Evolutionary conservation across 2,797 vertebrate species (phyloP), one percentile per base, ranked within the genome.

Genomic region (Eulemur mongoz): DNA sequence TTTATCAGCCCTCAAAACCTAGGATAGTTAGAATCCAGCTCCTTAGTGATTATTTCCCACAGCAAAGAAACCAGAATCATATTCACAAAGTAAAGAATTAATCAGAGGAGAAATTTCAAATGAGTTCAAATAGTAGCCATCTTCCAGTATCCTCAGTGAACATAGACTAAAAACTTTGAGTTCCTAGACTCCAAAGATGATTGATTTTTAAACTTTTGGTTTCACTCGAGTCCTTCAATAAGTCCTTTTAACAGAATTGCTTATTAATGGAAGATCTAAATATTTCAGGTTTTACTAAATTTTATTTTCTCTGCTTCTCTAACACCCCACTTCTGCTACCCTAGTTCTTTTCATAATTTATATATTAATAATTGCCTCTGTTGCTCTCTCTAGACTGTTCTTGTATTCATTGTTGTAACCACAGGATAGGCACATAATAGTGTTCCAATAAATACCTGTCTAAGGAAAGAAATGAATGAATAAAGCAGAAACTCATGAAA

Each of bases 1-100:
- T 85, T 78, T 54, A 45, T 30, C 7, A 85, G 20, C 9, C 43
- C 45, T 95, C 52, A 89, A 54, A 92, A 52, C 38, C 38, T 65
- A 76, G 20, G 7, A 40, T 45, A 73, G 88, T 88, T 81, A 90
- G 20, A 93, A 88, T 78, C n/a, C 13, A 72, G 0, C 14, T 96
- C 20, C 57, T 69, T 88, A 59, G 69, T 32, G 59, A 91, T 72
- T 92, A 85, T 82, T 65, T 59, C 23, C 52, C 50, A 94, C 84
- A 57, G 27, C 32, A 95, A 84, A 89, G 15, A 92, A 76, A 40
- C 22, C 15, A 73, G 43, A 76, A 76, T 87, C 43, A 35, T n/a
- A 61, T 81, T 97, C 27, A 65, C 54, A 80, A 69, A 54, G 30
- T 90, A 17, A 86, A 95, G 9, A 94, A 91, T 52, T 57, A 79